Evolutionary conservation across 2,113 vertebrate species (phyloP), one percentile per base, ranked within the genome.

Genomic region (Reinhardtius hippoglossoides): DNA sequence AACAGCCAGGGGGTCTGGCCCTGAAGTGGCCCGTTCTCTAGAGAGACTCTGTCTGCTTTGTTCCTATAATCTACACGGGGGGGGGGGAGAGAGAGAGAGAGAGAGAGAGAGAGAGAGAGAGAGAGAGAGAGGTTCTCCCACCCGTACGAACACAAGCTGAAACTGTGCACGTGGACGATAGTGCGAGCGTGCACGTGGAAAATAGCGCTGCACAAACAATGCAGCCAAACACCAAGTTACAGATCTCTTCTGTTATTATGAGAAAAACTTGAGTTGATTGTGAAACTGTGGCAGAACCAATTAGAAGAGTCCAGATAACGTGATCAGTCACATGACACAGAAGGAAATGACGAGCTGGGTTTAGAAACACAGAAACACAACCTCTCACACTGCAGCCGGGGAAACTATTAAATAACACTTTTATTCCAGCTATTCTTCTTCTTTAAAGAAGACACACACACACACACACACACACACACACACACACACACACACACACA

Each of bases 31-130:
- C 60, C 1, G 4, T 71, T 82, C 88, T 83, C 85, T 10, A 21
- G 71, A 84, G 84, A 88, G 76, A 80, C 42, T 50, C 78, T 71
- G 88, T 82, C 82, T 77, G 88, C 88, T 92, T 90, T 91, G 86
- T 87, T 88, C 86, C 77, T 87, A 74, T 89, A 89, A 89, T 87
- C 80, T 77, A 74, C 82, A 85, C 40, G 66, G 13, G 9, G 66
- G 55, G 69, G 16, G 66, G 13, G 9, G 66, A 59, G 69, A 27
- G 12, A 58, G 42, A 55, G 62, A 74, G 74, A 67, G 27, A 31
- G 27, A 31, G 27, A 68, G 13, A 20, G 27, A 56, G 23, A 58
- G 13, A 27, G 35, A 55, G 62, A 71, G 74, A 64, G 66, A 62
- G 69, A 58, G 12, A 58, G 42, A 55, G 62, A 74, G 74, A 27